Evolutionary conservation across 2,888 invertebrate species (phyloP).

Genomic region (Leistus spinibarbis): DNA sequence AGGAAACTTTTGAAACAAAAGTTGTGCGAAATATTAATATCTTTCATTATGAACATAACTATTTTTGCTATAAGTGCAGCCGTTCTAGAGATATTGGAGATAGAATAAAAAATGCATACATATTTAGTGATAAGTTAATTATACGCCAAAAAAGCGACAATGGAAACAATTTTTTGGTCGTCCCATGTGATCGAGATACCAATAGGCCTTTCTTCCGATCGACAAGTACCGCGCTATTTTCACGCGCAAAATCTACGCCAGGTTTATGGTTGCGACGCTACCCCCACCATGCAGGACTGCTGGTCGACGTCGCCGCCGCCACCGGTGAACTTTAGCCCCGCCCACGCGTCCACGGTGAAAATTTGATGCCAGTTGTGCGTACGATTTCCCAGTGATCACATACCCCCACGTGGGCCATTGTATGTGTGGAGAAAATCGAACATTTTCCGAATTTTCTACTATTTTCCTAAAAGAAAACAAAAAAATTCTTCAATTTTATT

Average conservation of each 20-base stretch:
- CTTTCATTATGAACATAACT: no score
- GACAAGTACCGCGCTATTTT: neutral
- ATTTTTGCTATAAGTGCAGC: no score
- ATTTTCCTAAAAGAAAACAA: neutral
- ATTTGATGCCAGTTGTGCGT: neutral
- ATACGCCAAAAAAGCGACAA: no score
- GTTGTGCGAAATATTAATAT: no score
- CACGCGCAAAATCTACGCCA: neutral
- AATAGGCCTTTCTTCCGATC: neutral
- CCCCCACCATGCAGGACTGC: neutral
- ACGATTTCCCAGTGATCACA: neutral
- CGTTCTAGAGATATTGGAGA: no score
- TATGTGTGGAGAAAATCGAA: neutral
- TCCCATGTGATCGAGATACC: neutral
- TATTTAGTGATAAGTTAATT: no score
- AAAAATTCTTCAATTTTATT: neutral
- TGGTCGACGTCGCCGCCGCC: neutral
- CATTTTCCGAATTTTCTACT: neutral
- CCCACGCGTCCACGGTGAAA: neutral
- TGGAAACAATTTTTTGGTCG: neutral
- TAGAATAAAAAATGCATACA: no score
- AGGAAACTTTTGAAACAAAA: no score
- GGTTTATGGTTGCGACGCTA: constrained; percentile 4
- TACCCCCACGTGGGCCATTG: neutral
- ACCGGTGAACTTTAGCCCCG: neutral